Evolutionary conservation across 1,140 invertebrate genomes (phyloP).

Genomic region (Pteromalus puparum): DNA sequence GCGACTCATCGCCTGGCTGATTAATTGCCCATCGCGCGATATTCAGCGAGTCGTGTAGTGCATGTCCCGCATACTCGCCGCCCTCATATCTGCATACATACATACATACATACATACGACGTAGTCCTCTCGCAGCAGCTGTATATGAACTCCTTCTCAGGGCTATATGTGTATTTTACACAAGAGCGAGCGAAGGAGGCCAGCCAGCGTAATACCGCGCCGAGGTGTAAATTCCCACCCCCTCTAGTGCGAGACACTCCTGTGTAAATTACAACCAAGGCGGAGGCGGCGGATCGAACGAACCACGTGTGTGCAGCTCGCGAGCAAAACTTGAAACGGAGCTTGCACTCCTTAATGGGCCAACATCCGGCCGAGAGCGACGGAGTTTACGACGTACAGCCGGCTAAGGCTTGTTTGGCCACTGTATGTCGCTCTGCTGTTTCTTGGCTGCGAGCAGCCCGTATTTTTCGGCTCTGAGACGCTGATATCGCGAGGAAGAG

Average conservation of each 20-base stretch:
- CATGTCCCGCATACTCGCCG: background rate
- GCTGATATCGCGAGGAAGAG: background rate
- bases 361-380: background rate
- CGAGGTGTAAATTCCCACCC: slow-evolving; percentile 32
- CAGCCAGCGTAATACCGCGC: slow-evolving; percentile 6
- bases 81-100: background rate
- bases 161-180: background rate
- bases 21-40: background rate
- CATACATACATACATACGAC: too few species aligned
- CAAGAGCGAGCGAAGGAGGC: background rate
- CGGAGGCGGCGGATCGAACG: slow-evolving; percentile 30
- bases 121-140: background rate
- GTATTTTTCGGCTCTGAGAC: background rate
- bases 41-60: background rate
- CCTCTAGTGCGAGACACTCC: background rate
- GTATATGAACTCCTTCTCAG: background rate
- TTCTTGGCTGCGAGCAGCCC: background rate
- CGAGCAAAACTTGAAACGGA: slow-evolving; percentile 3
- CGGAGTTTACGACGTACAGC: background rate
- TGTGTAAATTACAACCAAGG: slow-evolving; percentile 26
- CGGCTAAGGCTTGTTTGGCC: too few species aligned
- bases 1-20: background rate
- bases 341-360: background rate
- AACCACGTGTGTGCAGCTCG: too few species aligned
- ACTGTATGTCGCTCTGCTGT: background rate